phyloP scores from a whole-genome alignment of 2,113 vertebrate genomes.

The Recurvirostra avosetta region DNA sequence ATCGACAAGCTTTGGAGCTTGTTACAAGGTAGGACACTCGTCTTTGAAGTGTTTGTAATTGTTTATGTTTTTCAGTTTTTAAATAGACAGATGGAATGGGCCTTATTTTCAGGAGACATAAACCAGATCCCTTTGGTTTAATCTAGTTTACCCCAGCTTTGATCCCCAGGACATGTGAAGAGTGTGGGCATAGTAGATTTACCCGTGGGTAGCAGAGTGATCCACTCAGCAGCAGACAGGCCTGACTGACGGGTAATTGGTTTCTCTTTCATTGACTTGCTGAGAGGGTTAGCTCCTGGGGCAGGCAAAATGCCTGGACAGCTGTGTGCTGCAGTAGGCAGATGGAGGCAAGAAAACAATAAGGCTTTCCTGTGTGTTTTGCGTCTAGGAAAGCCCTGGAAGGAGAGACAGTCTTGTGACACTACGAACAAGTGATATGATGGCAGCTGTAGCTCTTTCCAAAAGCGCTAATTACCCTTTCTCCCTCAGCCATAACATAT shows the following conservation, averaged over 20 bases:
- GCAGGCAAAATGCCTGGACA: background rate
- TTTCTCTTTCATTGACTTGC: background rate
- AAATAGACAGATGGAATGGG: background rate
- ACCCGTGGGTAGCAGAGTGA: background rate
- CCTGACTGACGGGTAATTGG: background rate
- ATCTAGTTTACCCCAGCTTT: background rate
- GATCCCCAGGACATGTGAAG: background rate
- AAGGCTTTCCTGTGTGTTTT: background rate
- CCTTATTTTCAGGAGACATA: background rate
- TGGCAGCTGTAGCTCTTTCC: background rate
- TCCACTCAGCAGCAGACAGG: fast-evolving
- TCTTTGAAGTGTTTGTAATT: conserved; percentile 1
- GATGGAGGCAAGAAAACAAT: background rate
- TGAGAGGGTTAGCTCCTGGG: background rate
- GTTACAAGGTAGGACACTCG: background rate
- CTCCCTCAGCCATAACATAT: background rate
- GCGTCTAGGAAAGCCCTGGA: background rate
- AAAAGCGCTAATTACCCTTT: background rate
- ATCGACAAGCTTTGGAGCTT: background rate
- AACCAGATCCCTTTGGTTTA: background rate
- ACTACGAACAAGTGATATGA: fast-evolving
- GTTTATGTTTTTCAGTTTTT: background rate
- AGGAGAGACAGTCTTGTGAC: background rate
- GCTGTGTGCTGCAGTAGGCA: background rate
- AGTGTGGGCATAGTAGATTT: background rate